Evolutionary conservation across 1,140 invertebrate genomes (phyloP).

Genomic region (Lepidurus couesii): DNA sequence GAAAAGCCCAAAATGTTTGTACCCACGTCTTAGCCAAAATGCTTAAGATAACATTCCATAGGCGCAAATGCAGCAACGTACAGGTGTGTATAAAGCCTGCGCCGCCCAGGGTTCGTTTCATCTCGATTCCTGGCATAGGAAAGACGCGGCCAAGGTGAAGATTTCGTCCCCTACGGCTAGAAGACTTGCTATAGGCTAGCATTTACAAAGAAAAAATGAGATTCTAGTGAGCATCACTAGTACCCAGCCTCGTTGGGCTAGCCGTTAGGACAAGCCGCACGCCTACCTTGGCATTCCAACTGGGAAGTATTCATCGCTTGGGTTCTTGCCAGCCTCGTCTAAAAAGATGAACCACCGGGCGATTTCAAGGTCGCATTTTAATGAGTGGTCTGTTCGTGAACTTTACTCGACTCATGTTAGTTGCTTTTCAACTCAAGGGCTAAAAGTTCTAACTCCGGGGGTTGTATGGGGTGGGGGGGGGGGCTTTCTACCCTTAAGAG

Average conservation of each 20-base stretch:
- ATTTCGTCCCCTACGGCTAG: not conserved
- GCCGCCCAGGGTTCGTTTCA: not conserved
- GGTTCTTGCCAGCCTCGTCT: not conserved
- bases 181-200: not conserved
- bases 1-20: no score
- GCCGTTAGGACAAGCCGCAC: not conserved
- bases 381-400: constrained; percentile 4
- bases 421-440: not conserved
- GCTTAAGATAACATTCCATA: no score
- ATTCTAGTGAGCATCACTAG: not conserved
- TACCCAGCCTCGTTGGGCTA: not conserved
- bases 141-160: constrained; percentile 4
- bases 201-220: not conserved
- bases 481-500: not conserved
- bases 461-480: not conserved
- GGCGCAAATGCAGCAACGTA: not conserved
- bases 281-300: constrained; percentile 18
- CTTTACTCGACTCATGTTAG: not conserved
- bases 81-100: not conserved
- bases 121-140: not conserved
- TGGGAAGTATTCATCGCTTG: not conserved
- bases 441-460: not conserved
- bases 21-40: no score
- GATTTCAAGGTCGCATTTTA: constrained; percentile 10
- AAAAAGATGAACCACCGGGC: not conserved